These are phyloP conservation scores for Dasysyrphus tricinctus DNA, from an alignment of 2,888 invertebrate species.

Conservation along the genomic window DNA sequence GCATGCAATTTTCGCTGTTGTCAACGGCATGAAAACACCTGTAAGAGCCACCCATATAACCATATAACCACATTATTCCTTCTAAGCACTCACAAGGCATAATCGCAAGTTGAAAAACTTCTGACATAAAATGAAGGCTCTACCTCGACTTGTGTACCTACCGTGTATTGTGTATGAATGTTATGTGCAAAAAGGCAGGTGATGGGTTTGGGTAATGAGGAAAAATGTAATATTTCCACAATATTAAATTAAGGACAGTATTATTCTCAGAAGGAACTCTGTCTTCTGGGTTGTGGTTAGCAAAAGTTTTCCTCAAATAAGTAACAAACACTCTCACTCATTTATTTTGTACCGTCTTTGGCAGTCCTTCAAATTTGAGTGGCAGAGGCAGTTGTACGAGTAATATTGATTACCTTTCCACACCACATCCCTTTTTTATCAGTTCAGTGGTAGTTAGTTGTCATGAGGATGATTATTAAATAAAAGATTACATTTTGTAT, in stretches of 20 bases:
- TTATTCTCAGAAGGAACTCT: slow-evolving; percentile 9
- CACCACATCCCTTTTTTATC: slow-evolving; percentile 6
- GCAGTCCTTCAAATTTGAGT: slow-evolving; percentile 35
- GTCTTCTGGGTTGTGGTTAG: not conserved
- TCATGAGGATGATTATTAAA: slow-evolving; percentile 25
- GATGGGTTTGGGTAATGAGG: slow-evolving; percentile 8
- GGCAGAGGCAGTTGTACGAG: slow-evolving; percentile 51
- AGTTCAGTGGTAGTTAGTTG: slow-evolving; percentile 26
- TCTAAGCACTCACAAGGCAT: slow-evolving; percentile 47
- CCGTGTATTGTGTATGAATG: not conserved
- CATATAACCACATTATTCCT: not conserved
- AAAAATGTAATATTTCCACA: slow-evolving; percentile 40
- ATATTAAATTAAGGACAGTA: slow-evolving; percentile 25
- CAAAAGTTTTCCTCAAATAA: not conserved
- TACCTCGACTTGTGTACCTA: not conserved
- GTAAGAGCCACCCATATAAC: not conserved
- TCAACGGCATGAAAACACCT: slow-evolving; percentile 17
- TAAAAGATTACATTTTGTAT: not conserved
- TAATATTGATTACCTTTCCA: slow-evolving; percentile 39
- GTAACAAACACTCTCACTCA: not conserved
- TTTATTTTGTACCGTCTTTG: not conserved
- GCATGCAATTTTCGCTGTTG: slow-evolving; percentile 13
- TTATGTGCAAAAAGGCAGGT: not conserved
- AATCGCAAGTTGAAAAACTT: slow-evolving; percentile 29
- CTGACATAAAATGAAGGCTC: slow-evolving; percentile 51